A percentile compares a stretch with the other conserved stretches of the same genome.
phyloP scores from a whole-genome alignment of 2,888 invertebrate species.

The Himalopsyche kuldschensis region DNA sequence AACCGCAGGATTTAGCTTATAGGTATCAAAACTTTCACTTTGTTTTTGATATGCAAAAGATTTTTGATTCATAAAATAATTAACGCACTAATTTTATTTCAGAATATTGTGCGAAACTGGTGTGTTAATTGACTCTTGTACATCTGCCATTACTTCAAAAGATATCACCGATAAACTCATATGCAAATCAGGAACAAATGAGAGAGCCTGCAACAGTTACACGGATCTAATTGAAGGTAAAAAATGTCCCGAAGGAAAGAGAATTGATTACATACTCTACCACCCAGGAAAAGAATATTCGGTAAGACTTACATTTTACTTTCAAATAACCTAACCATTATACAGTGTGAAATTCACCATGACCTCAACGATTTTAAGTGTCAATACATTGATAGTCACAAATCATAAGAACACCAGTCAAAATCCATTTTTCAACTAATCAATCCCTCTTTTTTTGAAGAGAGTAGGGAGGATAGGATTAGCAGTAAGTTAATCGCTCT shows the following conservation, averaged over 20 bases:
- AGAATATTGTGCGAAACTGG: constrained; percentile 62
- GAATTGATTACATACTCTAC: constrained; percentile 92
- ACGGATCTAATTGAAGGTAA: constrained; percentile 60
- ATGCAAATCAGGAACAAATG: constrained; percentile 68
- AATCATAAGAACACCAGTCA: too few species aligned
- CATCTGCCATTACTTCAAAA: constrained; percentile 41
- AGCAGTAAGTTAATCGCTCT: too few species aligned
- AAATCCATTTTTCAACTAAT: too few species aligned
- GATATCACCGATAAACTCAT: background rate
- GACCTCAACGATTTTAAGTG: too few species aligned
- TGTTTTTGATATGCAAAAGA: background rate
- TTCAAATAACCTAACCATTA: too few species aligned
- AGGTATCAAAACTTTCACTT: constrained; percentile 49
- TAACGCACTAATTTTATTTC: constrained; percentile 19
- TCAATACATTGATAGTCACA: too few species aligned
- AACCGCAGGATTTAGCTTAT: constrained; percentile 82
- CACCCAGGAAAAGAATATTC: constrained; percentile 46
- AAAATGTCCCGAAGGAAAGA: constrained; percentile 71
- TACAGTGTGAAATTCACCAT: too few species aligned
- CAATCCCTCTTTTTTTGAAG: too few species aligned
- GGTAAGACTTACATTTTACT: constrained; percentile 43
- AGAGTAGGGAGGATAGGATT: too few species aligned
- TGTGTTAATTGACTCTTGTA: constrained; percentile 59
- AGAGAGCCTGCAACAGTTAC: constrained; percentile 81
- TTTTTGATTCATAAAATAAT: background rate